Base-by-base conservation (phyloP, 2,113 vertebrate species). In the Stigmatopora argus region DNA sequence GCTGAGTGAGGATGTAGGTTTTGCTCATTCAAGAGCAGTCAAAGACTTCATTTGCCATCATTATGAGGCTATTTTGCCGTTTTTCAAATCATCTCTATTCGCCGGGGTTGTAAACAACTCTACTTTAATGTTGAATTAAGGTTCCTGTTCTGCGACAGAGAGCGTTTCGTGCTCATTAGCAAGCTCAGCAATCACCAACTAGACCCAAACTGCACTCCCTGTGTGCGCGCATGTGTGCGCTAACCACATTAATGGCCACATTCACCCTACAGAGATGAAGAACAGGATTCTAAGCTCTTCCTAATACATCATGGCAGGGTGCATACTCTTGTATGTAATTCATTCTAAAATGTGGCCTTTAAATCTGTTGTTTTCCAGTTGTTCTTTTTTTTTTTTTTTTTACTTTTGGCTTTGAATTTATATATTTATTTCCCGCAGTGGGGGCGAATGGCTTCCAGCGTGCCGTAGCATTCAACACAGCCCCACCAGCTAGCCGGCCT, bases 261-360 rank as follows among this genome's bases (percentile, higher is more conserved):
- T 86, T 88, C 83, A 88, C 77, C 81, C 84, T 81, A 85, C 80
- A 80, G 75, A 85, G 83, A 85, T 83, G 85, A 85, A 78, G 77
- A 87, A 82, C 80, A 83, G 74, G 70, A 82, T 74, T 81, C 79
- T 70, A 71, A 76, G 65, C 80, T 85, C 78, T 75, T 83, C 83
- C 72, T 90, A 89, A 90, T 90, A 85, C 78, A 88, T 89, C 85
- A 88, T 89, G 88, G 88, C 88, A 91, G 88, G 79, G 84, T 85
- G 83, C 86, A 88, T 85, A 79, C 82, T 86, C 83, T 83, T 87
- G 84, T 84, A 83, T 85, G 87, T 90, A 88, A 92, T 92, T 92
- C 87, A 90, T 92, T 92, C 82, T 84, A 90, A 91, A 91, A 92
- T 83, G 83, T 92, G 90, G 89, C 91, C 91, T 91, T 92, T 91